These are phyloP conservation scores for Folsomia manolachei DNA, from an alignment of 2,888 invertebrate genomes.

Conservation along the genomic window DNA sequence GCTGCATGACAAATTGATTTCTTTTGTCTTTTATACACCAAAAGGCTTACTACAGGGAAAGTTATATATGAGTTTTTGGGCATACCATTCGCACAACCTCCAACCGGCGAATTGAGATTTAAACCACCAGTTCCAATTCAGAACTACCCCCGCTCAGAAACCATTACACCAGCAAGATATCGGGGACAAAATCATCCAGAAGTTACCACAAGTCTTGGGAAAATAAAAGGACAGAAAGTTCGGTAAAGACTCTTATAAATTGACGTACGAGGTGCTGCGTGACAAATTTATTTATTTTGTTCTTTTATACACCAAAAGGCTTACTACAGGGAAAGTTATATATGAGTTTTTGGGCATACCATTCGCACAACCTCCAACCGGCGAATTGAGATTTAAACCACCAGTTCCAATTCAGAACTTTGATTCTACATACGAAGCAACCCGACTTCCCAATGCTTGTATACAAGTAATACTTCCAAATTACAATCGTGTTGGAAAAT, in stretches of 20 bases:
- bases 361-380: constrained; percentile 84
- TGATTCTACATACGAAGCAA: constrained; percentile 72
- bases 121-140: constrained; percentile 79
- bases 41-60: constrained; percentile 54
- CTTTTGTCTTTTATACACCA: too few species aligned
- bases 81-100: constrained; percentile 87
- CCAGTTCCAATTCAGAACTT: constrained; percentile 82
- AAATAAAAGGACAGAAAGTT: not conserved
- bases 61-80: constrained; percentile 84
- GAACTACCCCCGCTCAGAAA: not conserved
- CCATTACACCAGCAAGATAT: not conserved
- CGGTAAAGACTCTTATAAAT: too few species aligned
- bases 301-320: too few species aligned
- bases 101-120: constrained; percentile 74
- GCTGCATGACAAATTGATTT: too few species aligned
- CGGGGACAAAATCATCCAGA: too few species aligned
- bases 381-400: constrained; percentile 72
- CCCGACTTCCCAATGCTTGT: constrained; percentile 74
- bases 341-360: constrained; percentile 86
- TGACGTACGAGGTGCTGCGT: too few species aligned
- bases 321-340: constrained; percentile 62
- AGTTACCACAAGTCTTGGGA: not conserved
- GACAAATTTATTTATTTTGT: too few species aligned
- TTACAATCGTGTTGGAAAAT: not conserved
- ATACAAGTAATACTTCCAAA: constrained; percentile 19